Percentiles rank a stretch among this genome's conserved stretches.
These are phyloP conservation scores for Pentalonia nigronervosa DNA, from an alignment of 1,140 invertebrate genomes.

Conservation along the genomic window DNA sequence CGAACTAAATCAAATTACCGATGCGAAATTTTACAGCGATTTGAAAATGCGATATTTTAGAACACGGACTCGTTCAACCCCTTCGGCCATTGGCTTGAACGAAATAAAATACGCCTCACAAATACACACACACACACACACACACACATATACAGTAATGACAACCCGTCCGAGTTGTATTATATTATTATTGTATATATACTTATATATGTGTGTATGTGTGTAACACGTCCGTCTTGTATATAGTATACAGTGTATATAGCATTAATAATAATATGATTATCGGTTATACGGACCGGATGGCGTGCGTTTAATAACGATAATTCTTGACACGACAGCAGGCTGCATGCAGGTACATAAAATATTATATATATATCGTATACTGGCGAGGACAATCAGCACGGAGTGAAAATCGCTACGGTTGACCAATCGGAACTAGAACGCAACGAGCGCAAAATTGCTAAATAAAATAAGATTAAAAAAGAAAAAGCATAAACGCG, in stretches of 20 bases:
- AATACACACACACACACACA: background rate
- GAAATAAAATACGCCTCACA: background rate
- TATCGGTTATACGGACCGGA: conserved; percentile 2
- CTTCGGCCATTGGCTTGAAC: background rate
- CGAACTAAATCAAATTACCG: background rate
- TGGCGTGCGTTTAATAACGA: conserved; percentile 45
- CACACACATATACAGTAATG: background rate
- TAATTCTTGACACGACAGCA: conserved; percentile 45
- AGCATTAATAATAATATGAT: conserved; percentile 10
- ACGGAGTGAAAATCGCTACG: conserved; percentile 49
- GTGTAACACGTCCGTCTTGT: background rate
- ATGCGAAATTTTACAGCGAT: background rate
- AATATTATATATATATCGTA: background rate
- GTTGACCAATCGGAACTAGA: conserved; percentile 49
- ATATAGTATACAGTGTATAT: no score
- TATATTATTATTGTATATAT: background rate
- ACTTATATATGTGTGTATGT: background rate
- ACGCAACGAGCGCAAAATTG: conserved; percentile 14
- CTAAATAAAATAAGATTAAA: background rate
- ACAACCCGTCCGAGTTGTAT: background rate
- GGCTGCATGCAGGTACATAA: background rate
- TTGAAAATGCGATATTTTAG: background rate
- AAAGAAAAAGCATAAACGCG: conserved; percentile 38
- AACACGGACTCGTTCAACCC: background rate
- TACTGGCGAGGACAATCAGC: conserved; percentile 30